Evolutionary conservation across 2,113 vertebrate genomes (phyloP).

Genomic region (Thalassarche chlororhynchos): DNA sequence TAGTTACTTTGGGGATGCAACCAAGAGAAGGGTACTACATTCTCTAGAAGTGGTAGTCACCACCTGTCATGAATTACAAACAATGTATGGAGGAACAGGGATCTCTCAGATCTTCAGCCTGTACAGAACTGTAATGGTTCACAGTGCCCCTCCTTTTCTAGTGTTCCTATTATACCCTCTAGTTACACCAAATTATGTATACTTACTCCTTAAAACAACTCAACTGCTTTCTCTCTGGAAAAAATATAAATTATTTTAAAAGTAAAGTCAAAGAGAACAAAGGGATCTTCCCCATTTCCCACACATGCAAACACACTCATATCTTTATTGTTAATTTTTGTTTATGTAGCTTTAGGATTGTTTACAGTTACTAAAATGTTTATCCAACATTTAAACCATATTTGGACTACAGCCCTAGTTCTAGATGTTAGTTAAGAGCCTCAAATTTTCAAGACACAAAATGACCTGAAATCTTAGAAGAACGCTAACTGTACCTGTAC

Average conservation of each 20-base stretch:
- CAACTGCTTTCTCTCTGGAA: neutral
- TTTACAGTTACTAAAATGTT: neutral
- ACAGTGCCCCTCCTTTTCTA: neutral
- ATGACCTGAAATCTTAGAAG: neutral
- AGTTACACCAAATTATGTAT: neutral
- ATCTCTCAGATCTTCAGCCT: neutral
- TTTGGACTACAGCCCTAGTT: neutral
- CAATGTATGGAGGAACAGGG: neutral
- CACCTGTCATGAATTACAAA: neutral
- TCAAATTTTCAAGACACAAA: neutral
- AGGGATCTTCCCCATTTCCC: neutral
- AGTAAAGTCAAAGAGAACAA: neutral
- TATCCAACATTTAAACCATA: neutral
- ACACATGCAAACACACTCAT: neutral
- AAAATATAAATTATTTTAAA: neutral
- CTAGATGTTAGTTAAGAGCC: neutral
- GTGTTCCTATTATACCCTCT: rapidly evolving
- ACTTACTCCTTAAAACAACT: neutral
- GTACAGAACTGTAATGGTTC: neutral
- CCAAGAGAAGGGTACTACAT: neutral
- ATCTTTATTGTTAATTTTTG: neutral
- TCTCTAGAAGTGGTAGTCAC: neutral
- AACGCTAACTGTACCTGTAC: neutral
- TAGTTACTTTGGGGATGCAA: neutral
- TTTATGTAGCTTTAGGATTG: neutral